A percentile compares a stretch with the other conserved stretches of the same genome.
Evolutionary conservation across 2,888 invertebrate genomes (phyloP).

Genomic region (Axea sp.): DNA sequence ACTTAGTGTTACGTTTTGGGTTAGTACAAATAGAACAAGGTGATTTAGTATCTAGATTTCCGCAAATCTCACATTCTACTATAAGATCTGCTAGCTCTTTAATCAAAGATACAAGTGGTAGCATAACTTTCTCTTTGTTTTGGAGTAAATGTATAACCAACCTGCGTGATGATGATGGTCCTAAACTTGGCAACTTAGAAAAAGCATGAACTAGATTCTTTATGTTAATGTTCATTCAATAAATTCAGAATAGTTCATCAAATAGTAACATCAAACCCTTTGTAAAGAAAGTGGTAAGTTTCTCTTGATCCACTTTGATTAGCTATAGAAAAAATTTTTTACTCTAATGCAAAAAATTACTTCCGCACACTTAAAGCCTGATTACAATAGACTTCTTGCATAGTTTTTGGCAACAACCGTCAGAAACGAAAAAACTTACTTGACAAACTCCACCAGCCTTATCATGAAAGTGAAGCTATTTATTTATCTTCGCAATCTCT

Average conservation of each 20-base stretch:
- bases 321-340: constrained; percentile 32
- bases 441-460: too few relatives aligned
- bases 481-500: too few relatives aligned
- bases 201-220: constrained; percentile 20
- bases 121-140: constrained; percentile 25
- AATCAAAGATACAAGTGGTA: constrained; percentile 19
- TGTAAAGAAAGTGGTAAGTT: constrained; percentile 31
- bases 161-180: constrained; percentile 22
- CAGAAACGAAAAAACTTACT: neutral
- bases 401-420: neutral
- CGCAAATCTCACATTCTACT: constrained; percentile 22
- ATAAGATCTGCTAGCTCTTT: constrained; percentile 15
- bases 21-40: constrained; percentile 27
- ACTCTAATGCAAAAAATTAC: constrained; percentile 16
- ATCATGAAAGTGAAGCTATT: too few relatives aligned
- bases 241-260: constrained; percentile 21
- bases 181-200: constrained; percentile 28
- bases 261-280: constrained; percentile 30
- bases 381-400: constrained; percentile 3
- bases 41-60: constrained; percentile 23
- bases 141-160: constrained; percentile 23
- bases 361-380: constrained; percentile 13
- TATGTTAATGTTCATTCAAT: constrained; percentile 33
- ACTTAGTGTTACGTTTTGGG: constrained; percentile 20
- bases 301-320: constrained; percentile 24